Evolutionary conservation across 2,113 vertebrate species (phyloP), one percentile per base, ranked within the genome.

Genomic region (Leptosomus discolor): DNA sequence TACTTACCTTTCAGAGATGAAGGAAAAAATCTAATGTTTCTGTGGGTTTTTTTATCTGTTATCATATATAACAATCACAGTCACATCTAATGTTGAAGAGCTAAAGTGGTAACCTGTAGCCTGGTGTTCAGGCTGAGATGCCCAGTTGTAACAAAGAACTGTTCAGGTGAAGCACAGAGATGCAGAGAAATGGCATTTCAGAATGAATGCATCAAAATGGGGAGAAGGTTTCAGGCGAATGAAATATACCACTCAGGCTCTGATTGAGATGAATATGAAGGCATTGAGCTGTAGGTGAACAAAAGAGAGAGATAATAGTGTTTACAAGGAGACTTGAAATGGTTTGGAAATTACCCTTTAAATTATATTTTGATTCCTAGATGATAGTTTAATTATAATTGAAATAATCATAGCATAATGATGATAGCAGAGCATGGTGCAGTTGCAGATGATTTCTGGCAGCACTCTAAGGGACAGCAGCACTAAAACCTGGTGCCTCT

Each of bases 331-430:
- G 50, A 46, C 37, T 70, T 81, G 19, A 76, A 90, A 95, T 34
- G 6, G 8, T 61, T 86, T 93, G 16, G 34, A 93, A 92, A 82
- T 94, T 46, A 77, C 43, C 78, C n/a, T 84, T 76, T 74, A 86
- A 92, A 83, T 88, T 43, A 41, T 81, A 30, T 77, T 92, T 92
- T 94, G 27, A 57, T 92, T 93, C 82, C 51, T 84, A 88, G 67
- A 57, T 30, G 34, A 34, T 45, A 89, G 54, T 58, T 85, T 74
- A 91, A 95, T 90, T 77, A 29, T 71, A 96, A 88, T 68, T 85
- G 51, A 94, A 91, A 81, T 86, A 64, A 8, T 87, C 9, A 37
- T 19, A 63, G 54, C 15, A 45, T 57, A 84, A 61, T 73, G 74
- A 80, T 80, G 58, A 68, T 21, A 78, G 11, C 34, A 68, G 68